Conservation (phyloP, 2,888 invertebrate species). For the Drosophila limbata region DNA sequence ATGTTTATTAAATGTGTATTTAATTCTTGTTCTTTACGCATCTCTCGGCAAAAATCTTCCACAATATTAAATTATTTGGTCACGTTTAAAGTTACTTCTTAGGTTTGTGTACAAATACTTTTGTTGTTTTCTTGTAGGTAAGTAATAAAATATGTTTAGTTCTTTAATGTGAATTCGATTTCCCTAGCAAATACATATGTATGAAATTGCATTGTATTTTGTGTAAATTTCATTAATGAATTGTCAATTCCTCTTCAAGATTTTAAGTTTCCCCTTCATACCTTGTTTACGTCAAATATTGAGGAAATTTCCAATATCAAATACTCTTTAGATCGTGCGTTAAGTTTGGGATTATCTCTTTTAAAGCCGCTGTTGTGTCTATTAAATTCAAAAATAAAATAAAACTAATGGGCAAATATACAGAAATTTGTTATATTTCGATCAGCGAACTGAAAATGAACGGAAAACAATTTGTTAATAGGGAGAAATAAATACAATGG, state of each 20-base stretch:
- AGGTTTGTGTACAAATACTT: constrained; percentile 76
- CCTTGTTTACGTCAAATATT: constrained; percentile 26
- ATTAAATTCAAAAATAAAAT: background rate
- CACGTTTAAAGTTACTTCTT: constrained; percentile 76
- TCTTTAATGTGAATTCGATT: constrained; percentile 48
- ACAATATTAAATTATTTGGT: constrained; percentile 80
- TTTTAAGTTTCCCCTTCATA: constrained; percentile 35
- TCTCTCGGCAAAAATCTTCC: constrained; percentile 63
- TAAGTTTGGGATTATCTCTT: constrained; percentile 37
- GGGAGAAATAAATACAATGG: constrained; percentile 16
- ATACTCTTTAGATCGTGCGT: constrained; percentile 35
- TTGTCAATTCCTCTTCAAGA: constrained; percentile 71
- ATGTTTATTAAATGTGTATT: constrained; percentile 69
- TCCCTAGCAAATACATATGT: constrained; percentile 41
- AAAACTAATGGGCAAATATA: background rate
- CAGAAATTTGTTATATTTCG: constrained; percentile 1
- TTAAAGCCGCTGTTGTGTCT: constrained; percentile 36
- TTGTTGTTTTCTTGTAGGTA: constrained; percentile 62
- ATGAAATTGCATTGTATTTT: constrained; percentile 28
- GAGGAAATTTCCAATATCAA: constrained; percentile 26
- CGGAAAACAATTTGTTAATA: constrained; percentile 3
- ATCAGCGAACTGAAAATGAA: constrained; percentile 1
- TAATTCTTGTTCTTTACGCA: constrained; percentile 39
- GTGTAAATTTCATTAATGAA: constrained; percentile 52
- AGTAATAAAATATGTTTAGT: constrained; percentile 78